Evolutionary conservation across 2,888 invertebrate species (phyloP).

Genomic region (Ischnura elegans): DNA sequence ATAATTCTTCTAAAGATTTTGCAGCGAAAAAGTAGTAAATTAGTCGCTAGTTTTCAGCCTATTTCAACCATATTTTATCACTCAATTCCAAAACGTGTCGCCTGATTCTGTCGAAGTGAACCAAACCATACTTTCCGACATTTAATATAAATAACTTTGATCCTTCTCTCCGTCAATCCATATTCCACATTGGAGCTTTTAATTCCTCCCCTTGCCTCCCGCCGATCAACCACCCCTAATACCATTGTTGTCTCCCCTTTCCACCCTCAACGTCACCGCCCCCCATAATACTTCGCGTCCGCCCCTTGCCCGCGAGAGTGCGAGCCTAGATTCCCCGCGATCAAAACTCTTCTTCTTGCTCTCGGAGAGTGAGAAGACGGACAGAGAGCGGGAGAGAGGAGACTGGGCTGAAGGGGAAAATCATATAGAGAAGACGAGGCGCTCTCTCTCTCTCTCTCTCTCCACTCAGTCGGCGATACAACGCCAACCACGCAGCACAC

Average conservation of each 20-base stretch:
- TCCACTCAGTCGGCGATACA: conserved; percentile 60
- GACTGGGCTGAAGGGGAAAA: neutral
- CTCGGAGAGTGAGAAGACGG: neutral
- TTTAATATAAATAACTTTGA: no score
- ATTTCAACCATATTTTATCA: no score
- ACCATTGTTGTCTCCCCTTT: no score
- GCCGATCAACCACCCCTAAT: neutral
- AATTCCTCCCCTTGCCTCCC: neutral
- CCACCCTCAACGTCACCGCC: neutral
- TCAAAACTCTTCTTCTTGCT: neutral
- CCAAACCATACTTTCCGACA: no score
- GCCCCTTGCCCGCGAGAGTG: conserved; percentile 35
- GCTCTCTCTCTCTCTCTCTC: conserved; percentile 28
- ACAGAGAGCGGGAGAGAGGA: neutral
- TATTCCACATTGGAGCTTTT: neutral
- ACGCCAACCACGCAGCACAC: conserved; percentile 52
- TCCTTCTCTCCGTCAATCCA: neutral
- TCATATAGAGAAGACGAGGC: conserved; percentile 19
- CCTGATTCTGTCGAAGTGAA: no score
- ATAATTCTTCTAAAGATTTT: no score
- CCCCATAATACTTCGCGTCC: conserved; percentile 1
- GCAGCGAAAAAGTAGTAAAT: no score
- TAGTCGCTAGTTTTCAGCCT: no score
- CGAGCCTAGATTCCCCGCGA: conserved; percentile 53
- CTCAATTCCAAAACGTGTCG: no score